Percentiles rank a stretch among this genome's conserved stretches.
phyloP scores from a whole-genome alignment of 2,797 vertebrate species.

The Sarcophilus harrisii region DNA sequence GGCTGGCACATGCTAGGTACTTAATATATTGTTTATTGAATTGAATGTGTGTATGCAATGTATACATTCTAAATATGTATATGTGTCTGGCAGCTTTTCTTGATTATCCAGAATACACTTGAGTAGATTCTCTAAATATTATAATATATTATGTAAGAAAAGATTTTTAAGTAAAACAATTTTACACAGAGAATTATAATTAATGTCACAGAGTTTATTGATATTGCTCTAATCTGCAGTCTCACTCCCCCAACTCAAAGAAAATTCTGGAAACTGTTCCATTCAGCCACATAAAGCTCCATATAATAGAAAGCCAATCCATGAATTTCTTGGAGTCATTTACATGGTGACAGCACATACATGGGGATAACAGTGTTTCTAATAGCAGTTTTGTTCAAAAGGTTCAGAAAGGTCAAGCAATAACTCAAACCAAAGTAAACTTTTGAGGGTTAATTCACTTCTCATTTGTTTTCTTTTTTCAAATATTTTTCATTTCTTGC shows the following conservation, averaged over 20 bases:
- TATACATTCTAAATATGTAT: background rate
- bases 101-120: conserved; percentile 43
- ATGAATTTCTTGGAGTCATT: conserved; percentile 58
- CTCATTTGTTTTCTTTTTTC: conserved; percentile 22
- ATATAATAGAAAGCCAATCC: conserved; percentile 45
- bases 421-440: conserved; percentile 74
- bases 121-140: conserved; percentile 34
- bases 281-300: conserved; percentile 50
- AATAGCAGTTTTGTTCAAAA: conserved; percentile 74
- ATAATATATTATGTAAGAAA: conserved; percentile 32
- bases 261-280: conserved; percentile 58
- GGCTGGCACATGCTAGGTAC: background rate
- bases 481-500: conserved; percentile 73
- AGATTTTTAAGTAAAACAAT: conserved; percentile 31
- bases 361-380: conserved; percentile 68
- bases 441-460: conserved; percentile 64
- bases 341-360: conserved; percentile 18
- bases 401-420: conserved; percentile 69
- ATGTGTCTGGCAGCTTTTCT: background rate
- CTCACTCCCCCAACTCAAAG: background rate
- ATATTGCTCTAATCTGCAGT: conserved; percentile 3
- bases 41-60: background rate
- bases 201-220: conserved; percentile 52
- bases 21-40: background rate
- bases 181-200: conserved; percentile 41